These are phyloP conservation scores for Tangara arthus DNA, from an alignment of 2,797 vertebrate species.

Conservation along the genomic window DNA sequence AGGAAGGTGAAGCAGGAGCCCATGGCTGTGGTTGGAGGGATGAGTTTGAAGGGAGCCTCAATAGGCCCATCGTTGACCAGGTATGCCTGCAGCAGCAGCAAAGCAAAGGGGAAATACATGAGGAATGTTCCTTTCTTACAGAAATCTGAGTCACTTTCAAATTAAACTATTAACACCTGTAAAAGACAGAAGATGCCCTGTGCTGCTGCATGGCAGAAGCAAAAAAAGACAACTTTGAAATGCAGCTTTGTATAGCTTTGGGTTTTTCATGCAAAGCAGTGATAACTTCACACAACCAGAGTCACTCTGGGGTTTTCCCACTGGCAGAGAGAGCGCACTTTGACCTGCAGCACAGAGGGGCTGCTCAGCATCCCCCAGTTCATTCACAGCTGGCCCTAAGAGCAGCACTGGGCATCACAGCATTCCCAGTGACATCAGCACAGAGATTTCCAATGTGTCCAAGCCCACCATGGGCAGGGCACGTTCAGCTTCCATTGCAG, in stretches of 20 bases:
- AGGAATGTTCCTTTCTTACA: not conserved
- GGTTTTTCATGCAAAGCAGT: not conserved
- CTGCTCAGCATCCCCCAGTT: not conserved
- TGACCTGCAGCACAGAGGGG: not conserved
- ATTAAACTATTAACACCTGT: not conserved
- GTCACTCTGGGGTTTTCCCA: not conserved
- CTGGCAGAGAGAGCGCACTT: not conserved
- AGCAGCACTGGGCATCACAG: not conserved
- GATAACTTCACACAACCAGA: not conserved
- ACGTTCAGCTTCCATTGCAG: not conserved
- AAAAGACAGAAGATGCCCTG: not conserved
- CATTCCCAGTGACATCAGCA: not conserved
- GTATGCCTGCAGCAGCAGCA: not conserved
- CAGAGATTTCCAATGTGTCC: not conserved
- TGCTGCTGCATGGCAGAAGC: not conserved
- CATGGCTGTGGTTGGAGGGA: conserved; percentile 70
- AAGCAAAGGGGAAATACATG: not conserved
- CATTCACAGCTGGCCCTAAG: not conserved
- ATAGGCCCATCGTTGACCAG: conserved; percentile 81
- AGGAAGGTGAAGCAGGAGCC: conserved; percentile 82
- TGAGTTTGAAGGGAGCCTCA: conserved; percentile 79
- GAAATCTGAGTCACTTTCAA: not conserved
- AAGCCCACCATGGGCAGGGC: not conserved
- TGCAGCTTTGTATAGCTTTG: not conserved
- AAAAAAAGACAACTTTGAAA: not conserved